Conservation (phyloP, 2,113 vertebrate species). For the Candoia aspera region DNA sequence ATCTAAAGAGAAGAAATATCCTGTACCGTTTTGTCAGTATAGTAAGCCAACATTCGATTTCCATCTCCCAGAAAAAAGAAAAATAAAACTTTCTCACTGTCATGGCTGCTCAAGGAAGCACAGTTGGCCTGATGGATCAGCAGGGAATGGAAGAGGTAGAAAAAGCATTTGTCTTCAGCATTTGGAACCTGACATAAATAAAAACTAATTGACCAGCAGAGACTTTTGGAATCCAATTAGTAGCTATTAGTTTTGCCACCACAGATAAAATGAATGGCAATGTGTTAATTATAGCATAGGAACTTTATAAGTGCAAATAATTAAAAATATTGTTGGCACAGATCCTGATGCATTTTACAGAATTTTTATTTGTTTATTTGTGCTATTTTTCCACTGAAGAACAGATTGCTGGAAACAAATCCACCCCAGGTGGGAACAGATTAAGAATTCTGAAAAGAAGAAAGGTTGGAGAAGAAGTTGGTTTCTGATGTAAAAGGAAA, state of each 20-base stretch:
- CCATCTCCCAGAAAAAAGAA: constrained; percentile 10
- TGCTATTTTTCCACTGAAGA: constrained; percentile 10
- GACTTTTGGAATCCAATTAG: constrained; percentile 54
- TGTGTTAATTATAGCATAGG: constrained; percentile 52
- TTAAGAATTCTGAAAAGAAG: background rate
- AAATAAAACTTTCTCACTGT: constrained; percentile 37
- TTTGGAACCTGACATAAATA: constrained; percentile 46
- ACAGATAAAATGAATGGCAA: constrained; percentile 31
- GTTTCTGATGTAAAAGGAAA: background rate
- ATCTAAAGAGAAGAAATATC: constrained; percentile 18
- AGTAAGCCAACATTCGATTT: constrained; percentile 24
- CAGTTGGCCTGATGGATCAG: constrained; percentile 30
- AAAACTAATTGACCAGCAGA: constrained; percentile 54
- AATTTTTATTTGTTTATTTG: constrained; percentile 43
- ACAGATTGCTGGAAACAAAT: constrained; percentile 29
- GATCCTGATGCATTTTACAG: background rate
- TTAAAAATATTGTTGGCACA: constrained; percentile 14
- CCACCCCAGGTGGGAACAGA: constrained; percentile 5
- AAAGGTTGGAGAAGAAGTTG: background rate
- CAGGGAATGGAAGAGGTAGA: constrained; percentile 18
- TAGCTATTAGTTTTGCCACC: constrained; percentile 16
- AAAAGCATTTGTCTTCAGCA: constrained; percentile 15
- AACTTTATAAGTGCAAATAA: constrained; percentile 47
- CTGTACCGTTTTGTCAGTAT: constrained; percentile 41
- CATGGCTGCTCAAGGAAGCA: constrained; percentile 31